Evolutionary conservation across 2,797 vertebrate genomes (phyloP), one percentile per base, ranked within the genome.

Genomic region (Catostomus latipinnis): DNA sequence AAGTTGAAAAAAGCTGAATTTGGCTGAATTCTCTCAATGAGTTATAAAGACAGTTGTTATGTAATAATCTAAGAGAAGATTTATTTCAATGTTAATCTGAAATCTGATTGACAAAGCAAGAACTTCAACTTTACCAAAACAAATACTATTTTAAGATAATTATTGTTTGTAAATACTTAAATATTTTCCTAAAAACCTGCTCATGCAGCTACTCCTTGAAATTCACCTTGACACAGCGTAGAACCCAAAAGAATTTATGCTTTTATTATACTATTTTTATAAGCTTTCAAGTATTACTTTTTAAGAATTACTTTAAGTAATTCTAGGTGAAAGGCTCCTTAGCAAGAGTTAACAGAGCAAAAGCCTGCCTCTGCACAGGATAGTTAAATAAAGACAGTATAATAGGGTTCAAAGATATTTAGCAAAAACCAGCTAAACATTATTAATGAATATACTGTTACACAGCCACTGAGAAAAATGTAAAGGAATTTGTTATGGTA

Each of bases 401-500:
- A 58, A 76, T 49, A 49, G 2, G 5, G 79, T 73, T 50, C 76
- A 80, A 74, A 74, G 74, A 43, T 71, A 74, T 45, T 18, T 45
- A 61, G 8, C 49, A 12, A 57, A 13, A 68, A 22, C 6, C 48
- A 46, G 22, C 8, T 48, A 10, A 48, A 62, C 46, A 58, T 49
- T 8, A 11, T 12, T 6, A 50, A 5, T 0, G 2, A 13, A 5
- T 8, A n/a, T 34, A 34, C 34, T 34, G 34, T 34, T 34, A 34
- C 34, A 58, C n/a, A 45, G 2, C 6, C 6, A 4, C 1, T 34
- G 34, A 34, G 34, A 34, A 34, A 34, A 4, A 22, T 22, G 22
- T 22, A 18, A 5, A 61, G 68, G 9, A 34, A 54, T 45, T 5
- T n/a, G 12, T 18, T 9, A 1, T 34, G 2, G 34, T 22, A 50